Evolutionary conservation across 1,140 invertebrate genomes (phyloP).

Genomic region (Dysdera silvatica): DNA sequence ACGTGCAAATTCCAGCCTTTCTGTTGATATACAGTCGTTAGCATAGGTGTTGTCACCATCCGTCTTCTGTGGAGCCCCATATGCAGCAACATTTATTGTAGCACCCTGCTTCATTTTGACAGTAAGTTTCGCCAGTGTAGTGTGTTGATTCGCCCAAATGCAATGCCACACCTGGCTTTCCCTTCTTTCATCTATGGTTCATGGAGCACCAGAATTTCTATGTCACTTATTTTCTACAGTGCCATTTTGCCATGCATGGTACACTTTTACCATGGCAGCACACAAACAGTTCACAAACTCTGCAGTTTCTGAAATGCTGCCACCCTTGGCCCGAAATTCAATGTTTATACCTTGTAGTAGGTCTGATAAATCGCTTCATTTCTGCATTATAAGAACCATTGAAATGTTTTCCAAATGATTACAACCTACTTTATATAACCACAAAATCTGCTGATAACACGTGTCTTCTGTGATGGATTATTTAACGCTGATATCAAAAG

Average conservation of each 20-base stretch:
- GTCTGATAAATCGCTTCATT: slow-evolving; percentile 3
- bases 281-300: neutral
- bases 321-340: slow-evolving; percentile 1
- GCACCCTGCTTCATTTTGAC: neutral
- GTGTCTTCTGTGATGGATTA: neutral
- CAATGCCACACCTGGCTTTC: neutral
- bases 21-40: neutral
- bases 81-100: neutral
- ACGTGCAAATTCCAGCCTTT: too few relatives aligned
- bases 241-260: neutral
- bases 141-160: neutral
- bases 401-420: neutral
- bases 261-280: neutral
- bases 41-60: neutral
- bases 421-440: too few relatives aligned
- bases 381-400: neutral
- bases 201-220: neutral
- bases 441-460: neutral
- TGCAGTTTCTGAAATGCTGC: neutral
- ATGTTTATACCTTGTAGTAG: neutral
- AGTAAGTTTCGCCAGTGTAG: neutral
- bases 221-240: neutral
- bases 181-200: slow-evolving; percentile 2
- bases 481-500: neutral
- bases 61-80: neutral